These are phyloP conservation scores for Embiotoca jacksoni DNA, from an alignment of 2,113 vertebrate species.

Conservation along the genomic window DNA sequence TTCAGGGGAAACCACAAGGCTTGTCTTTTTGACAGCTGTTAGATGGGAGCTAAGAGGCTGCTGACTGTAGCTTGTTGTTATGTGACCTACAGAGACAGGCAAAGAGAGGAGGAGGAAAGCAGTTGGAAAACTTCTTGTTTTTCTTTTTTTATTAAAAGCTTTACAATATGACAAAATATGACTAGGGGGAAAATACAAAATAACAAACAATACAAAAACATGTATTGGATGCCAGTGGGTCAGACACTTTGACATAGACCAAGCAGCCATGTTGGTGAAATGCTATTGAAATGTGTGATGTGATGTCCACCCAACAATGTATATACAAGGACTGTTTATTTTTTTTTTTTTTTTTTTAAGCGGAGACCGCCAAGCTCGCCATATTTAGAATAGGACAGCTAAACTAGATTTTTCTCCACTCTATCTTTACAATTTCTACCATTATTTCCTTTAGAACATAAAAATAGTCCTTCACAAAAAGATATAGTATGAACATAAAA, in stretches of 20 bases:
- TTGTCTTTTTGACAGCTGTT: conserved; percentile 80
- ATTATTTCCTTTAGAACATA: conserved; percentile 76
- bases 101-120: conserved; percentile 80
- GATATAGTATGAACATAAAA: conserved; percentile 80
- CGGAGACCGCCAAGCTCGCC: conserved; percentile 46
- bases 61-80: conserved; percentile 98
- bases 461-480: conserved; percentile 82
- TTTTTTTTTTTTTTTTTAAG: conserved; percentile 21
- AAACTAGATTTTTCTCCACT: conserved; percentile 61
- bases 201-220: conserved; percentile 62
- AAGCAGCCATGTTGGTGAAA: conserved; percentile 84
- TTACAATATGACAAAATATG: conserved; percentile 82
- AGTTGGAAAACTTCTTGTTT: conserved; percentile 76
- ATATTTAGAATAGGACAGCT: conserved; percentile 63
- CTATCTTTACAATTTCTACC: conserved; percentile 66
- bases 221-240: conserved; percentile 83
- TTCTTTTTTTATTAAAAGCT: conserved; percentile 83
- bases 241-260: conserved; percentile 73
- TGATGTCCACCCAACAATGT: conserved; percentile 50
- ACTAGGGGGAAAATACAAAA: conserved; percentile 71
- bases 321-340: conserved; percentile 55
- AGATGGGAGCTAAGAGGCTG: conserved; percentile 92
- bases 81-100: conserved; percentile 93
- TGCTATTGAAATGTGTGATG: conserved; percentile 53
- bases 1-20: conserved; percentile 87